Conservation (phyloP, 2,888 invertebrate genomes). For the Autographa pulchrina region DNA sequence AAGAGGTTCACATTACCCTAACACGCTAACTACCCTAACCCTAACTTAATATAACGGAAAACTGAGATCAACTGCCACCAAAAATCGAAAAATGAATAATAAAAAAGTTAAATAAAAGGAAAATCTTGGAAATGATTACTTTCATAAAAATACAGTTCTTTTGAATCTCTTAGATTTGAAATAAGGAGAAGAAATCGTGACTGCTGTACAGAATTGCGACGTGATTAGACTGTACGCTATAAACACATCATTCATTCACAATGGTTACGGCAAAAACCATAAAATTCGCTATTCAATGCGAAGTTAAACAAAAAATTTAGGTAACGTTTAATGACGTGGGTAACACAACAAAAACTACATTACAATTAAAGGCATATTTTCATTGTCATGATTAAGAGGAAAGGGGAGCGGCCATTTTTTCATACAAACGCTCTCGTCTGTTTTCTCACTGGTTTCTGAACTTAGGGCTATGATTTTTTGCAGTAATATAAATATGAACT, state of each 20-base stretch:
- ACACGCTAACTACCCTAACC: neutral
- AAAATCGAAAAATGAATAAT: neutral
- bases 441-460: too few species aligned
- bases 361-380: conserved; percentile 20
- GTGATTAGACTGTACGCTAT: conserved; percentile 24
- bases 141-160: conserved; percentile 16
- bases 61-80: neutral
- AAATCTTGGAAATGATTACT: neutral
- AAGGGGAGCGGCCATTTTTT: too few species aligned
- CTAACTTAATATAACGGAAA: neutral
- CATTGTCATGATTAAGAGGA: too few species aligned
- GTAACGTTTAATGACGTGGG: conserved; percentile 33
- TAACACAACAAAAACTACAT: conserved; percentile 25
- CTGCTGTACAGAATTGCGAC: conserved; percentile 19
- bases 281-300: conserved; percentile 35
- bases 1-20: neutral
- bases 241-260: conserved; percentile 43
- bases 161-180: conserved; percentile 14
- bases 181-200: conserved; percentile 27
- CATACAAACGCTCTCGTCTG: too few species aligned
- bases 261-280: conserved; percentile 45
- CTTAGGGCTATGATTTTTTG: too few species aligned
- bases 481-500: too few species aligned
- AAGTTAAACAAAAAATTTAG: conserved; percentile 37
- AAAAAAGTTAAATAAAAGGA: neutral